Conservation (phyloP, 2,797 vertebrate species). For the Pantherophis alleghaniensis region DNA sequence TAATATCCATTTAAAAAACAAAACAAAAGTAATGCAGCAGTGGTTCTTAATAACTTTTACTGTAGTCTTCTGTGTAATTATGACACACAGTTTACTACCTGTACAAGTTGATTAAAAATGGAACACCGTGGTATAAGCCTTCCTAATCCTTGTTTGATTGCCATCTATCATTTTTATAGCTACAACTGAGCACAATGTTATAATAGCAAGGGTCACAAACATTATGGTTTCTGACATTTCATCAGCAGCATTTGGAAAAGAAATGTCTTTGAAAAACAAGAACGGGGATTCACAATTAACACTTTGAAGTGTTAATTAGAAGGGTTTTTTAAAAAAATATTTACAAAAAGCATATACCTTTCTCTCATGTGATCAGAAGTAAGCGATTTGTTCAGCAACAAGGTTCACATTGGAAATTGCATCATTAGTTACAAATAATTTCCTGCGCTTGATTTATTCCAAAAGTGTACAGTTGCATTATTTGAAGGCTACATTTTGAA, state of each 20-base stretch:
- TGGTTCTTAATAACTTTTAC: not conserved
- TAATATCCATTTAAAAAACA: not conserved
- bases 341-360: constrained; percentile 53
- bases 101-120: constrained; percentile 21
- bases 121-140: constrained; percentile 33
- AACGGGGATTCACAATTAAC: constrained; percentile 68
- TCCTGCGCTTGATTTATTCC: not conserved
- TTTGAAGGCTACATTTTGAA: not conserved
- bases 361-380: constrained; percentile 26
- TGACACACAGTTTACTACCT: constrained; percentile 53
- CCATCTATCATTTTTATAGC: constrained; percentile 59
- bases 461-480: not conserved
- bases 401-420: not conserved
- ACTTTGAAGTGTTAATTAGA: constrained; percentile 69
- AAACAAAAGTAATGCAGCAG: not conserved
- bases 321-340: constrained; percentile 50
- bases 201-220: constrained; percentile 65
- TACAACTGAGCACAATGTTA: constrained; percentile 67
- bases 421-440: constrained; percentile 1
- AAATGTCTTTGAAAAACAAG: constrained; percentile 54
- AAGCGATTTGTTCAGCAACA: constrained; percentile 36
- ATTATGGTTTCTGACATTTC: constrained; percentile 65
- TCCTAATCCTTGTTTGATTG: constrained; percentile 64
- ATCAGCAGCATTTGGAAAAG: constrained; percentile 60
- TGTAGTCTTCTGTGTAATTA: constrained; percentile 13